These are phyloP conservation scores for Drosophila burlai DNA, from an alignment of 1,140 invertebrate genomes.

Conservation along the genomic window DNA sequence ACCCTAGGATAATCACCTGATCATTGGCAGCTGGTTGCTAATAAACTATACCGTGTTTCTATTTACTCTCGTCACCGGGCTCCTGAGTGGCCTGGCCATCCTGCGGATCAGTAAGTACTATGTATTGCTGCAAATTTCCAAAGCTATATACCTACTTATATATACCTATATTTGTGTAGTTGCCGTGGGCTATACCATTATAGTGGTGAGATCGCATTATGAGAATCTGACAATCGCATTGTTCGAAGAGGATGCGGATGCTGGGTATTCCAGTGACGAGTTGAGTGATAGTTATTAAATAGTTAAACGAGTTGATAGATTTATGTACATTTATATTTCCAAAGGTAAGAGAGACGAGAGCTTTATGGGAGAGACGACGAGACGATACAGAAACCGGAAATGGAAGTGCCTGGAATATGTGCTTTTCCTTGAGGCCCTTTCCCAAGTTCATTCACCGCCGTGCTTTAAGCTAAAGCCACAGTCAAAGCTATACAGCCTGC, in stretches of 20 bases:
- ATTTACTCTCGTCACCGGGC: constrained; percentile 29
- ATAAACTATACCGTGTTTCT: constrained; percentile 28
- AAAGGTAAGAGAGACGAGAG: not conserved
- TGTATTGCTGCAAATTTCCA: not conserved
- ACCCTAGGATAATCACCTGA: constrained; percentile 5
- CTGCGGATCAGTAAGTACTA: constrained; percentile 9
- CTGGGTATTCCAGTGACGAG: not conserved
- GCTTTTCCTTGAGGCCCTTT: not conserved
- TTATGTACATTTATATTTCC: too few species aligned
- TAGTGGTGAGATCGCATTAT: constrained; percentile 40
- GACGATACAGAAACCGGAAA: not conserved
- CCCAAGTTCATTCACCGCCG: not conserved
- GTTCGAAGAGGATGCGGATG: not conserved
- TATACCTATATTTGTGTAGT: not conserved
- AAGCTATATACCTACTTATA: not conserved
- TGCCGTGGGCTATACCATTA: constrained; percentile 9
- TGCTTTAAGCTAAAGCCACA: not conserved
- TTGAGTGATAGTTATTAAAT: not conserved
- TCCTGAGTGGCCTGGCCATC: constrained; percentile 17
- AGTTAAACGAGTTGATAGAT: too few species aligned
- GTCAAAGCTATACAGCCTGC: not conserved
- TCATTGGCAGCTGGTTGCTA: constrained; percentile 32
- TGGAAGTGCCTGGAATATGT: not conserved
- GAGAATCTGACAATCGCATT: not conserved
- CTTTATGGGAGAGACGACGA: not conserved